These are phyloP conservation scores for Schizothorax lantsangensis DNA, from an alignment of 2,797 vertebrate species.

Conservation along the genomic window DNA sequence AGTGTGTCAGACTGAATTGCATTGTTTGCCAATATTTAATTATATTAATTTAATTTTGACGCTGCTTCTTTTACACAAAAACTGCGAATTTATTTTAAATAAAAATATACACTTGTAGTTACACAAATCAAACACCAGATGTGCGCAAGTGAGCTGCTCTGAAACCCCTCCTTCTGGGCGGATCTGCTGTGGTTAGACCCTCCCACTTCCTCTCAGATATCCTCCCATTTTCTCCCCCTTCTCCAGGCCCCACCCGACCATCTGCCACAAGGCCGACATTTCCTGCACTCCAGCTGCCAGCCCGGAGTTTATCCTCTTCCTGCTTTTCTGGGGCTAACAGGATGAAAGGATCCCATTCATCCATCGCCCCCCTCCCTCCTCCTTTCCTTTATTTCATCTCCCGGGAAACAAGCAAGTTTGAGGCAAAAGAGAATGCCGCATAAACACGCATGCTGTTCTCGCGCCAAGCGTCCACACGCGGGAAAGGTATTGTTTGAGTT, in stretches of 20 bases:
- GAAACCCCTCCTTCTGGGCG: slow-evolving; percentile 54
- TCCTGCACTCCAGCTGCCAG: slow-evolving; percentile 66
- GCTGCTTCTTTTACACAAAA: not conserved
- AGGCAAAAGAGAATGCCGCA: slow-evolving; percentile 48
- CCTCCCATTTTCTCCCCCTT: slow-evolving; percentile 56
- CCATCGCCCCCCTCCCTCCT: slow-evolving; percentile 24
- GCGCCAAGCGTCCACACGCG: slow-evolving; percentile 2
- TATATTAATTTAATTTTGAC: not conserved
- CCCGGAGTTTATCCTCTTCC: slow-evolving; percentile 54
- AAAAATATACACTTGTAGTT: slow-evolving; percentile 55
- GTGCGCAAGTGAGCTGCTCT: slow-evolving; percentile 67
- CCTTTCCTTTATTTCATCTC: slow-evolving; percentile 42
- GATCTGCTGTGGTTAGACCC: slow-evolving; percentile 17
- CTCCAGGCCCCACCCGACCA: slow-evolving; percentile 64
- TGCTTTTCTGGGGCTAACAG: slow-evolving; percentile 61
- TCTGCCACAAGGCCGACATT: slow-evolving; percentile 66
- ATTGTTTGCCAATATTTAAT: not conserved
- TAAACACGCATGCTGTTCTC: slow-evolving; percentile 43
- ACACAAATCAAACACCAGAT: slow-evolving; percentile 65
- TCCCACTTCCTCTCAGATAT: slow-evolving; percentile 55
- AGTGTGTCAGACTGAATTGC: not conserved
- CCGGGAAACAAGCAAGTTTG: slow-evolving; percentile 53
- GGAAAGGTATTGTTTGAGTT: slow-evolving; percentile 46
- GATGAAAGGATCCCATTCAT: slow-evolving; percentile 65
- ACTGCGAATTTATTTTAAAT: not conserved